Evolutionary conservation across 2,113 vertebrate species (phyloP).

Genomic region (Petrocephalus zakoni): DNA sequence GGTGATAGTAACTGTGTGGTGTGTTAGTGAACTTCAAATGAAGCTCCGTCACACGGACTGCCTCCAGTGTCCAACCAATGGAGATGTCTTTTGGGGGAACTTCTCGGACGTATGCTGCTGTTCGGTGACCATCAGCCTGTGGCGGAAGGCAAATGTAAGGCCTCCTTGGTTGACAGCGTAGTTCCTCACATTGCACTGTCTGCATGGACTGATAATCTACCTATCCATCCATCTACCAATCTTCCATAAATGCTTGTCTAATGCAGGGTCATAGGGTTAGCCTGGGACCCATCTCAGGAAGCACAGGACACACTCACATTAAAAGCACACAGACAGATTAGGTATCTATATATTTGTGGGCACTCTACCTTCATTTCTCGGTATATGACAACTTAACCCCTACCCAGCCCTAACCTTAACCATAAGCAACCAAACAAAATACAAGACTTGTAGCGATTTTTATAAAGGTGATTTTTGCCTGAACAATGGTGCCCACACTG

Average conservation of each 20-base stretch:
- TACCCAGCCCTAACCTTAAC: neutral
- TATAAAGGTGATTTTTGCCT: neutral
- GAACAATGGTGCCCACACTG: neutral
- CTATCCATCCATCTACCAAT: slow-evolving; percentile 13
- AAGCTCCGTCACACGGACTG: slow-evolving; percentile 16
- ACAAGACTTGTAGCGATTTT: neutral
- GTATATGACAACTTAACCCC: neutral
- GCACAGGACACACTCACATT: neutral
- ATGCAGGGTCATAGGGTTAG: neutral
- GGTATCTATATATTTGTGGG: neutral
- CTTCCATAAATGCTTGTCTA: neutral
- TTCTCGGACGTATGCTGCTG: slow-evolving; percentile 3
- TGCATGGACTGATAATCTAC: slow-evolving; percentile 17
- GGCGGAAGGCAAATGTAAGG: slow-evolving; percentile 49
- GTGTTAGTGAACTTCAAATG: slow-evolving; percentile 36
- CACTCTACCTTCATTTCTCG: neutral
- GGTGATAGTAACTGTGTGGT: slow-evolving; percentile 30
- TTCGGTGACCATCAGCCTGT: slow-evolving; percentile 24
- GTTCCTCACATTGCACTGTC: slow-evolving; percentile 28
- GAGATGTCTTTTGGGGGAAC: neutral
- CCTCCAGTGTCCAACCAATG: neutral
- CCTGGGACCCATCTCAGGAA: neutral
- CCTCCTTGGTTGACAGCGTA: slow-evolving; percentile 43
- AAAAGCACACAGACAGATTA: neutral
- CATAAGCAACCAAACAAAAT: neutral